phyloP scores from a whole-genome alignment of 1,140 invertebrate species.

The Epicauta chinensis region DNA sequence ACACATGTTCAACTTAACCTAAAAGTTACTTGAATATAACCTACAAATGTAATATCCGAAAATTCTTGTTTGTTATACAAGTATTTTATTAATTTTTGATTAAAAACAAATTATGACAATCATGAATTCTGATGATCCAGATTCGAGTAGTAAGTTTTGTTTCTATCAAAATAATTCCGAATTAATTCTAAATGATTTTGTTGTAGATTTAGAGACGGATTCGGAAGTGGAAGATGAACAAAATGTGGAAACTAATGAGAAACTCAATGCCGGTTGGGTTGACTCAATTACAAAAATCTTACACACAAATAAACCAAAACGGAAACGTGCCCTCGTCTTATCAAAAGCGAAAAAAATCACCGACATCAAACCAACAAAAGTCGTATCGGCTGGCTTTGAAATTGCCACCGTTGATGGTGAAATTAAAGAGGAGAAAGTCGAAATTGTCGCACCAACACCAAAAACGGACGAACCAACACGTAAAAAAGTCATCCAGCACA shows the following conservation, averaged over 20 bases:
- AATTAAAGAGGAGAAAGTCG: conserved; percentile 44
- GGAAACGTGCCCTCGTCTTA: conserved; percentile 65
- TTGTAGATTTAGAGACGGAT: too few species aligned
- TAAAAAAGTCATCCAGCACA: conserved; percentile 41
- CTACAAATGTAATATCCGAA: too few species aligned
- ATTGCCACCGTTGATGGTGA: conserved; percentile 46
- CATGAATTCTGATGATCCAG: too few species aligned
- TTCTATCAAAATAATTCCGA: too few species aligned
- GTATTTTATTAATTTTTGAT: too few species aligned
- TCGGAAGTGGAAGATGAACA: too few species aligned
- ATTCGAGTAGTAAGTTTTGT: too few species aligned
- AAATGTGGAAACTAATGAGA: background rate
- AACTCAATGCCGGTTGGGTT: conserved; percentile 54
- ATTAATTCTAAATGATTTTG: too few species aligned
- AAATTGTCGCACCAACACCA: conserved; percentile 39
- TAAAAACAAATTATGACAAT: too few species aligned
- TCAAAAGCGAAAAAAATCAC: conserved; percentile 66
- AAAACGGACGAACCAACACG: conserved; percentile 31
- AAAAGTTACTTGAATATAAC: too few species aligned
- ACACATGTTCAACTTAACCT: too few species aligned
- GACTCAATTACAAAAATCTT: conserved; percentile 70
- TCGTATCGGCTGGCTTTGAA: conserved; percentile 44
- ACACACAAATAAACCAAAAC: conserved; percentile 64
- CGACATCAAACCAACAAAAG: conserved; percentile 47
- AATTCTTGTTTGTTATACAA: too few species aligned